These are phyloP conservation scores for Poeciliopsis presidionis DNA, from an alignment of 2,797 vertebrate genomes.

Conservation along the genomic window DNA sequence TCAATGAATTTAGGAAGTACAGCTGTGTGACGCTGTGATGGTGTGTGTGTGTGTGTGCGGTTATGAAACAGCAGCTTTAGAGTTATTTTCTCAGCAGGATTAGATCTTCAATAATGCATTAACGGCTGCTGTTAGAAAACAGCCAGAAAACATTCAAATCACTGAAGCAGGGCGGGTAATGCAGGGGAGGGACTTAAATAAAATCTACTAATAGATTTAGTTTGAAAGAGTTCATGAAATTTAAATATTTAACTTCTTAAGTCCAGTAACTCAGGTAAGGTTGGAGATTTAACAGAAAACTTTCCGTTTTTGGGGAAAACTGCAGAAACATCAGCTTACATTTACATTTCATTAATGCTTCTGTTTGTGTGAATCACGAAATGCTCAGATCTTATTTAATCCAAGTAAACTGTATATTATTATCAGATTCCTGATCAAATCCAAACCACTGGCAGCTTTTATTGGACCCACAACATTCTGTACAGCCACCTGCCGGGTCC, in stretches of 20 bases:
- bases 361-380: background rate
- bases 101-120: conserved; percentile 65
- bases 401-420: background rate
- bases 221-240: background rate
- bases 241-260: background rate
- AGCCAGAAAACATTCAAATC: conserved; percentile 43
- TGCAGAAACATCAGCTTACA: conserved; percentile 19
- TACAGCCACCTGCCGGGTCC: background rate
- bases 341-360: conserved; percentile 11
- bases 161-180: conserved; percentile 27
- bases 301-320: conserved; percentile 34
- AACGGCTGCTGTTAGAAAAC: conserved; percentile 30
- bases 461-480: background rate
- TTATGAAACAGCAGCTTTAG: conserved; percentile 55
- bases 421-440: background rate
- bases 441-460: background rate
- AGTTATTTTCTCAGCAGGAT: conserved; percentile 40
- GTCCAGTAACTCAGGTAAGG: too few relatives aligned
- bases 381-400: background rate
- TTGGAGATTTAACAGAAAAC: too few relatives aligned
- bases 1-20: background rate
- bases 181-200: background rate
- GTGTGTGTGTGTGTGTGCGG: conserved; percentile 10
- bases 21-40: background rate
- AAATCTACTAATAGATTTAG: background rate